Conservation (phyloP, 2,888 invertebrate species). For the Heteropelma amictum region DNA sequence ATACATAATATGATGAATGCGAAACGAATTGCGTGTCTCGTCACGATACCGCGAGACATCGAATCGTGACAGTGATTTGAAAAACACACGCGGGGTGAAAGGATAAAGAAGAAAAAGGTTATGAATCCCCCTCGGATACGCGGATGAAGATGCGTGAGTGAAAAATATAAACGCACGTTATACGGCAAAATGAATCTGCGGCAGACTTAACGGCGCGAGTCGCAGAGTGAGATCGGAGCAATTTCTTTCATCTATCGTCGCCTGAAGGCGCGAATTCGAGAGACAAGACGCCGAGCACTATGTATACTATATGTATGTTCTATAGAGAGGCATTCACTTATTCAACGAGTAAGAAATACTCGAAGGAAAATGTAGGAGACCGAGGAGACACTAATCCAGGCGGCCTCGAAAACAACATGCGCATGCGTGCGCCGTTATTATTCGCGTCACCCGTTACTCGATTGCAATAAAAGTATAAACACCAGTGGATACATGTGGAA, state of each 20-base stretch:
- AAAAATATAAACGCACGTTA: not conserved
- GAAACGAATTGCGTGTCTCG: slow-evolving; percentile 28
- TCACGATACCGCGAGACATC: not conserved
- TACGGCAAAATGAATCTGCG: slow-evolving; percentile 27
- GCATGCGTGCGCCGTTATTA: slow-evolving; percentile 71
- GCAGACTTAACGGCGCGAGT: slow-evolving; percentile 8
- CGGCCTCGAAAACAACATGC: slow-evolving; percentile 71
- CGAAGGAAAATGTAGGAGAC: slow-evolving; percentile 25
- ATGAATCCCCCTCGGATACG: not conserved
- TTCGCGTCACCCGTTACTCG: slow-evolving; percentile 71
- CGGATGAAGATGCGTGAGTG: not conserved
- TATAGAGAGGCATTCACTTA: no score
- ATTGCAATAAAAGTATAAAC: slow-evolving; percentile 22
- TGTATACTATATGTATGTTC: no score
- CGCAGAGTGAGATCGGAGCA: slow-evolving; percentile 11
- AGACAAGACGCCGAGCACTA: slow-evolving; percentile 17
- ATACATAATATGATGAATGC: not conserved
- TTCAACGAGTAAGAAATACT: slow-evolving; percentile 49
- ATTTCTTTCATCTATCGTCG: not conserved
- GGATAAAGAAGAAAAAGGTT: not conserved
- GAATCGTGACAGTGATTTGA: not conserved
- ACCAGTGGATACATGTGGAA: not conserved
- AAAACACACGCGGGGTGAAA: not conserved
- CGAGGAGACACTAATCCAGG: slow-evolving; percentile 62
- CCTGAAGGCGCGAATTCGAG: slow-evolving; percentile 19